These are phyloP conservation scores for Papilio polyxenes DNA, from an alignment of 1,140 invertebrate species.

Conservation along the genomic window DNA sequence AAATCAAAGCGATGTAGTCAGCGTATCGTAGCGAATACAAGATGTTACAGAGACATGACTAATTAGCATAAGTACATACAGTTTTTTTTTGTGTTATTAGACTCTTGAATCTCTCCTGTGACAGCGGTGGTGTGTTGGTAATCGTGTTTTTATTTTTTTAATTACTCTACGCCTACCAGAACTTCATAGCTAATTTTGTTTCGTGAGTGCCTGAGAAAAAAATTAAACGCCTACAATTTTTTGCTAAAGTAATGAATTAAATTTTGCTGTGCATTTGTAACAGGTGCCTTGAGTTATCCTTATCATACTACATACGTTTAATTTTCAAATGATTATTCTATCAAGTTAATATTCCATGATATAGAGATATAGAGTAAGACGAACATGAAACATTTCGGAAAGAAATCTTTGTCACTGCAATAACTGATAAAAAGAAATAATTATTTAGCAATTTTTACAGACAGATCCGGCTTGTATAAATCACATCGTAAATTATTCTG, in stretches of 20 bases:
- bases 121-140: not conserved
- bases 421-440: not conserved
- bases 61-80: no score
- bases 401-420: not conserved
- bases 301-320: no score
- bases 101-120: not conserved
- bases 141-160: not conserved
- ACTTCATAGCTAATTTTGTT: not conserved
- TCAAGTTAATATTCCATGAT: not conserved
- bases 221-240: slow-evolving; percentile 18
- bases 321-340: not conserved
- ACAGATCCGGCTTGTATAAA: not conserved
- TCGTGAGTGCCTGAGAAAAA: slow-evolving; percentile 17
- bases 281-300: not conserved
- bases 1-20: no score
- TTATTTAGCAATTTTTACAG: not conserved
- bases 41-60: no score
- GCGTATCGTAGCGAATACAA: no score
- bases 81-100: not conserved
- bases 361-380: no score
- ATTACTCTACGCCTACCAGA: not conserved
- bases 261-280: not conserved
- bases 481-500: slow-evolving; percentile 3
- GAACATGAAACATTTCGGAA: not conserved
- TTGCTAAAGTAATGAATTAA: not conserved